Conservation (phyloP, 2,113 vertebrate species). For the Tragelaphus buxtoni region DNA sequence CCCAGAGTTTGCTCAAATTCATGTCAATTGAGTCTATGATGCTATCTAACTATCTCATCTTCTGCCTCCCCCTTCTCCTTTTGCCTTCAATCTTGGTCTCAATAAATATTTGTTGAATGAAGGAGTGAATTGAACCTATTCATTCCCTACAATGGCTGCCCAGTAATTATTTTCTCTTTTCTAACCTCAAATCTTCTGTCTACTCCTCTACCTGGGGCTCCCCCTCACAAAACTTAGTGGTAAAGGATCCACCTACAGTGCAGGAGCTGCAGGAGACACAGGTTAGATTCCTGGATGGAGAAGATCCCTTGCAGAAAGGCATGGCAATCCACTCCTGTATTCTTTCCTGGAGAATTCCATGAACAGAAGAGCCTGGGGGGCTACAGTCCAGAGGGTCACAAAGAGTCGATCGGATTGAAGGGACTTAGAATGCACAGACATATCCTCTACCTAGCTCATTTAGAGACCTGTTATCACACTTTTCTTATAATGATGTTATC, state of each 20-base stretch:
- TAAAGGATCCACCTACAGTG: neutral
- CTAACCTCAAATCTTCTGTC: neutral
- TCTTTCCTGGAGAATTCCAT: neutral
- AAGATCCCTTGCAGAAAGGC: neutral
- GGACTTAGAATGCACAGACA: neutral
- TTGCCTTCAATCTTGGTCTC: neutral
- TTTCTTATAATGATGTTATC: neutral
- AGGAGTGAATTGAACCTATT: neutral
- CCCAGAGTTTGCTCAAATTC: neutral
- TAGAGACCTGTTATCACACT: neutral
- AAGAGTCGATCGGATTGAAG: neutral
- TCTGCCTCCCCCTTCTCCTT: neutral
- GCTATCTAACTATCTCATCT: neutral
- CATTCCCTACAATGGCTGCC: neutral
- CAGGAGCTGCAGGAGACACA: neutral
- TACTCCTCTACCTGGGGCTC: neutral
- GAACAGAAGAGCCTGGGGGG: neutral
- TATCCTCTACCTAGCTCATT: neutral
- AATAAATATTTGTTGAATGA: neutral
- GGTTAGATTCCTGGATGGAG: neutral
- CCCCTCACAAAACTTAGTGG: neutral
- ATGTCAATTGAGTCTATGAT: neutral
- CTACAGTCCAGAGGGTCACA: neutral
- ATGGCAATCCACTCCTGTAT: neutral
- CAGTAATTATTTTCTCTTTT: neutral